A percentile compares a stretch with the other conserved stretches of the same genome.
These are phyloP conservation scores for Pteropus alecto DNA, from an alignment of 2,113 vertebrate species.

Conservation along the genomic window DNA sequence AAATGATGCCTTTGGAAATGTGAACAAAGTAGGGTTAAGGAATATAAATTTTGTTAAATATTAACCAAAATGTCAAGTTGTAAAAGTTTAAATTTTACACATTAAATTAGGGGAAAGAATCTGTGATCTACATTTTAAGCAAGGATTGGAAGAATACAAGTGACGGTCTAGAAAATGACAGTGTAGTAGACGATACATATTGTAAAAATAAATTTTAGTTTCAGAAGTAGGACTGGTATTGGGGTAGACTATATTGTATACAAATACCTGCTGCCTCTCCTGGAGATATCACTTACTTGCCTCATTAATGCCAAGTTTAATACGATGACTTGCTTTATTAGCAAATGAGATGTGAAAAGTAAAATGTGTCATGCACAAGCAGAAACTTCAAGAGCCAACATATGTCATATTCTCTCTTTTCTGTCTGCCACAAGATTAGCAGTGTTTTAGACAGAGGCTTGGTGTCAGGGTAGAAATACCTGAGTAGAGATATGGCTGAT, in stretches of 20 bases:
- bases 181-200: not conserved
- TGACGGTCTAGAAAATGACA: not conserved
- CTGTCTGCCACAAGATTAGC: not conserved
- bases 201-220: not conserved
- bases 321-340: constrained; percentile 11
- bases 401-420: not conserved
- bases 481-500: not conserved
- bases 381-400: not conserved
- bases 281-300: not conserved
- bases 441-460: not conserved
- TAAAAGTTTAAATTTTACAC: not conserved
- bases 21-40: not conserved
- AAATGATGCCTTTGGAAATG: not conserved
- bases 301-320: not conserved
- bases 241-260: not conserved
- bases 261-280: not conserved
- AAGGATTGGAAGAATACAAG: not conserved
- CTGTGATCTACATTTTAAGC: not conserved
- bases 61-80: not conserved
- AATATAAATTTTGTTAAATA: constrained; percentile 21
- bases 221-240: not conserved
- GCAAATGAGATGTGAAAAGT: not conserved
- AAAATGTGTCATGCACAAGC: not conserved
- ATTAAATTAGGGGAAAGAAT: not conserved
- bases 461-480: not conserved